Conservation (phyloP, 2,888 invertebrate genomes). For the Papilio elwesi region DNA sequence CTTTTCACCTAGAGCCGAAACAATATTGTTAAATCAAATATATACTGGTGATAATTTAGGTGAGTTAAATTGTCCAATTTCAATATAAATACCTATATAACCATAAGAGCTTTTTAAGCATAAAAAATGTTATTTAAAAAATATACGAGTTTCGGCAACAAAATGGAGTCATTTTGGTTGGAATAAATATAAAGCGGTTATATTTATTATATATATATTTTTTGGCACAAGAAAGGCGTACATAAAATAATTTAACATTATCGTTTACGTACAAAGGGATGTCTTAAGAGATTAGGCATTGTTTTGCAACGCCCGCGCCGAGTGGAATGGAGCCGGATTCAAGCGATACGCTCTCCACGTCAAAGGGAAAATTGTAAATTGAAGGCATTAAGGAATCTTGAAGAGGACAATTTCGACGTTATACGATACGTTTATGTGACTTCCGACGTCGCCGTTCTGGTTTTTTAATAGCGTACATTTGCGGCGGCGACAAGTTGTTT, state of each 20-base stretch:
- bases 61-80: neutral
- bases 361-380: slow-evolving; percentile 44
- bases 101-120: neutral
- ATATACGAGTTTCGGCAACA: slow-evolving; percentile 2
- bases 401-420: slow-evolving; percentile 45
- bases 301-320: slow-evolving; percentile 38
- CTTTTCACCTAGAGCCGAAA: neutral
- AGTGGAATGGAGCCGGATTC: slow-evolving; percentile 34
- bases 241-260: slow-evolving; percentile 31
- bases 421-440: slow-evolving; percentile 45
- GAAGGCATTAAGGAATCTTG: slow-evolving; percentile 43
- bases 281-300: slow-evolving; percentile 42
- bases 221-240: slow-evolving; percentile 35
- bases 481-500: neutral
- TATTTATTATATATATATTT: too few species aligned
- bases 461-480: slow-evolving; percentile 14
- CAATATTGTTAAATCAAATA: neutral
- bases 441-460: neutral
- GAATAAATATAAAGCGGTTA: slow-evolving; percentile 3
- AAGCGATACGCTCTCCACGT: slow-evolving; percentile 36
- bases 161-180: slow-evolving; percentile 13
- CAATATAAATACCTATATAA: too few species aligned
- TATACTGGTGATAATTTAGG: neutral
- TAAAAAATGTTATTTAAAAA: neutral
- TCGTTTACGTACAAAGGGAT: slow-evolving; percentile 38